Percentiles rank a stretch among this genome's conserved stretches.
phyloP scores from a whole-genome alignment of 2,113 vertebrate species.

The Melierax canorus region DNA sequence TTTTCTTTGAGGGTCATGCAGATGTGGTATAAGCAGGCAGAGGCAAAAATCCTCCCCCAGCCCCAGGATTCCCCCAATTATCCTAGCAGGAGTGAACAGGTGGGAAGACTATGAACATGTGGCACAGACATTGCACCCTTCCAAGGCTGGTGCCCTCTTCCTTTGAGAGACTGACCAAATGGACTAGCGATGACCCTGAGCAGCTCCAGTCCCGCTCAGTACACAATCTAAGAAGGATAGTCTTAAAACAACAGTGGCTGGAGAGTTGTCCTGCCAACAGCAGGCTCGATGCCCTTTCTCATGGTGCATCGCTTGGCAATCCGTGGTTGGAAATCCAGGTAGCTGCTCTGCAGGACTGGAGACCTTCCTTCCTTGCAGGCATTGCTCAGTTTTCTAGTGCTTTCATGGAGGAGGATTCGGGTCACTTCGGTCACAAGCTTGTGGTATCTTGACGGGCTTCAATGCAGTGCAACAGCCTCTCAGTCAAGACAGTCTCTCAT shows the following conservation, averaged over 20 bases:
- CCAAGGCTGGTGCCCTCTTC: background rate
- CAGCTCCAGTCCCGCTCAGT: background rate
- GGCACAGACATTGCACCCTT: background rate
- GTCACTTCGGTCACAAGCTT: background rate
- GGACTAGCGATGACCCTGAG: background rate
- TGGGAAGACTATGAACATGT: background rate
- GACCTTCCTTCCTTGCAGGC: background rate
- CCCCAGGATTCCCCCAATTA: background rate
- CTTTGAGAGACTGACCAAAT: background rate
- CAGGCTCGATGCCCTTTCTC: background rate
- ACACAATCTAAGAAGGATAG: background rate
- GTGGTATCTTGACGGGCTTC: background rate
- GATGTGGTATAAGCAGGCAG: background rate
- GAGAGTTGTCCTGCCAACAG: background rate
- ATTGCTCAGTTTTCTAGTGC: background rate
- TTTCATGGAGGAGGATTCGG: accelerated
- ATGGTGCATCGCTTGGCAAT: background rate
- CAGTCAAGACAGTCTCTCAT: background rate
- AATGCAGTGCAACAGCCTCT: background rate
- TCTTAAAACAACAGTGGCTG: background rate
- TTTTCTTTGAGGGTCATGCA: background rate
- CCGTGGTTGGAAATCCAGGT: accelerated
- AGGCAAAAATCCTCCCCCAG: background rate
- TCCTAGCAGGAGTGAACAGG: background rate
- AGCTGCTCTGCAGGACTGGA: background rate